A percentile compares a stretch with the other conserved stretches of the same genome.
Evolutionary conservation across 2,113 vertebrate genomes (phyloP).

Genomic region (Eubucco bourcierii): DNA sequence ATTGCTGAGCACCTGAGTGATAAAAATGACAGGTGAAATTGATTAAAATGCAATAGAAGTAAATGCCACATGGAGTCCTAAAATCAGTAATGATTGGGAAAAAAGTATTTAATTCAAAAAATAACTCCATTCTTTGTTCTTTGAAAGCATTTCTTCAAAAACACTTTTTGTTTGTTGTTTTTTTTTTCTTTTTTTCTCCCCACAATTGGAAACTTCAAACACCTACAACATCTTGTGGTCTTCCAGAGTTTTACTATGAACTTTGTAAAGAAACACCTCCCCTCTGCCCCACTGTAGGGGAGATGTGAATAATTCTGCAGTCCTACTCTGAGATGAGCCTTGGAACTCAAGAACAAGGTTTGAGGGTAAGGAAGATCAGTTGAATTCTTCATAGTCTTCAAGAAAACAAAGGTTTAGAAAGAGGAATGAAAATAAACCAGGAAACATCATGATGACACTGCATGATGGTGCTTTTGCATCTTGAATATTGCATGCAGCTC

Average conservation of each 20-base stretch:
- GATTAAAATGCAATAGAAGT: too few species aligned
- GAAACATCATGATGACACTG: not conserved
- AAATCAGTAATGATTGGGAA: too few species aligned
- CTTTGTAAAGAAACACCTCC: too few species aligned
- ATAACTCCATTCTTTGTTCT: too few species aligned
- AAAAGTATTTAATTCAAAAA: too few species aligned
- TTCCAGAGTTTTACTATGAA: too few species aligned
- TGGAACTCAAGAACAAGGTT: not conserved
- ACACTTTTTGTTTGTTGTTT: too few species aligned
- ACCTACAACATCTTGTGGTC: too few species aligned
- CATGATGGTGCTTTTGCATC: not conserved
- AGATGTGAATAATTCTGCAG: not conserved
- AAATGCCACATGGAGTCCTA: not conserved
- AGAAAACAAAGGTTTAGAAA: not conserved
- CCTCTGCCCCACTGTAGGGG: too few species aligned
- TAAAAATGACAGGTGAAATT: not conserved
- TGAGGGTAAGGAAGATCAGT: not conserved
- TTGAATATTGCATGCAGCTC: not conserved
- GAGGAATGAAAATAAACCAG: not conserved
- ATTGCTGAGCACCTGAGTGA: fast-evolving
- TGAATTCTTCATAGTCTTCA: not conserved
- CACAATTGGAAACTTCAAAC: too few species aligned
- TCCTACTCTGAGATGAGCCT: not conserved
- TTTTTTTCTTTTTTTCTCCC: too few species aligned
- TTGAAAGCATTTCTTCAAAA: too few species aligned